Evolutionary conservation across 1,140 invertebrate species (phyloP), one percentile per base, ranked within the genome.

Genomic region (Drosophila oshimai): DNA sequence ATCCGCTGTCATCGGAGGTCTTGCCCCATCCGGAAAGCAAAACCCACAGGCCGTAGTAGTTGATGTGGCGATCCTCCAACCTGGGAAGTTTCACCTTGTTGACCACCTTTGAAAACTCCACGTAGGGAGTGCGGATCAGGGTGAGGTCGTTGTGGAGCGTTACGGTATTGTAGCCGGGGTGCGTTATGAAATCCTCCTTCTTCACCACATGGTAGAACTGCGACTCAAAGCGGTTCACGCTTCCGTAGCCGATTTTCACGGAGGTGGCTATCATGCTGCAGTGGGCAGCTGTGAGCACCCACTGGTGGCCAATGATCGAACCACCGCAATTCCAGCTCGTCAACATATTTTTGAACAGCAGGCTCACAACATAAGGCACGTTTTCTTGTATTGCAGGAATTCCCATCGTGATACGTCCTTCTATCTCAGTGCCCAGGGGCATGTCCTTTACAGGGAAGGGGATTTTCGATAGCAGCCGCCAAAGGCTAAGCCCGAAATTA

Each of bases 301-400:
- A 91, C 34, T 92, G 90, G 17, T 93, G 88, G 58, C 91, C 92
- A 6, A 94, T 92, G 47, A 95, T 77, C 13, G 93, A 93, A 12
- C 93, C 94, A 4, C 94, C 91, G 92, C 69, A 90, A 93, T 42
- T 92, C 92, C 39, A 91, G 65, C 51, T 93, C 89, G 79, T 75
- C 90, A 44, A 71, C 80, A 60, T 93, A 92, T 92, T 92, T 92
- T 53, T 29, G 31, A 37, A 86, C 47, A 24, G 31, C 37, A 67
- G 69, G 9, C 26, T 49, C 6, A 91, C 92, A 50, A 93, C 92
- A 45, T 92, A 92, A 5, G 93, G 92, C 29, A 92, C 91, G 71
- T 93, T 91, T 0, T 91, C 92, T 3, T 84, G 70, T 7, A 33
- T 31, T 0, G 80, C 80, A 17, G 58, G 50, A 39, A 72, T 57